Evolutionary conservation across 2,113 vertebrate species (phyloP), one percentile per base, ranked within the genome.

Genomic region (Thymallus thymallus): DNA sequence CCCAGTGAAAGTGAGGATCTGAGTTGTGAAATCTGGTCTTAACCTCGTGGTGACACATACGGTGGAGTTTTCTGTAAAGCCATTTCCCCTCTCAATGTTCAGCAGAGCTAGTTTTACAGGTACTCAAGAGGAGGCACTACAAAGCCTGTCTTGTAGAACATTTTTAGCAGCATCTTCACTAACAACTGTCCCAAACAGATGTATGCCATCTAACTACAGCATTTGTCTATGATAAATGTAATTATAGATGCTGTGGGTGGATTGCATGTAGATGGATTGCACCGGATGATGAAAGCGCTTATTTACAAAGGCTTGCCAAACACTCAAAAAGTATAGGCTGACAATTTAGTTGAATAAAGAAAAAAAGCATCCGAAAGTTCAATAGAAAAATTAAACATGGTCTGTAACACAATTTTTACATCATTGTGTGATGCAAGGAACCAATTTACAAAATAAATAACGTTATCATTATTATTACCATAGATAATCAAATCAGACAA

Each of bases 1-100:
- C 6, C n/a, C 7, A 60, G 56, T 60, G 56, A 60, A 60, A 41
- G 35, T n/a, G 20, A 60, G 6, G 56, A 60, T 56, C 13, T n/a
- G 56, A 22, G 56, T 60, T n/a, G 56, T 60, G n/a, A 60, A 60
- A 60, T n/a, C 56, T 60, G 56, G 56, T n/a, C 56, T 51, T 51
- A 51, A 60, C 56, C 16, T 22, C 35, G 0, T 41, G 35, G 9
- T 41, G 35, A 41, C 9, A 41, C 9, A 10, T 41, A 41, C 3
- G 6, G 20, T 16, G 18, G n/a, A 60, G 3, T 51, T 60, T 60
- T n/a, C 6, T 60, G 20, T 20, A 1, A 22, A 23, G n/a, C 5
- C 56, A 60, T 9, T 20, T 60, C n/a, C 56, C 56, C 0, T 56
- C 18, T 51, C 48, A 51, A 51, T 16, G 48, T 4, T 51, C 14